These are phyloP conservation scores for Oxygymnocypris stewartii DNA, from an alignment of 2,113 vertebrate genomes.

Conservation along the genomic window DNA sequence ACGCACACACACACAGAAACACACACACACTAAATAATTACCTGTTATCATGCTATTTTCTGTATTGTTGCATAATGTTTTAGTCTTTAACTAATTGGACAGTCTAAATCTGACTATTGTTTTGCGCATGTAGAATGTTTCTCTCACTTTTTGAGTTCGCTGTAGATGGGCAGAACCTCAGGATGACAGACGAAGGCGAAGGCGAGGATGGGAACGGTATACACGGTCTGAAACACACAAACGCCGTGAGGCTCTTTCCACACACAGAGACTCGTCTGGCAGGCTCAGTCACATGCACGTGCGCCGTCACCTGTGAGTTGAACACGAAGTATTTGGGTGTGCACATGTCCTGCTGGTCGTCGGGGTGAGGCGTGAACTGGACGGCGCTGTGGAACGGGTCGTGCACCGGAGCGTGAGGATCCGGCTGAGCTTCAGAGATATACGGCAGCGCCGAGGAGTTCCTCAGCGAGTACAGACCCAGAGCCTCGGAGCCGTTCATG, in stretches of 20 bases:
- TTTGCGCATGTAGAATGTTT: not conserved
- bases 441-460: conserved; percentile 83
- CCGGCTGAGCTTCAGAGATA: conserved; percentile 73
- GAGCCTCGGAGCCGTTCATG: conserved; percentile 73
- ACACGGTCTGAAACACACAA: conserved; percentile 85
- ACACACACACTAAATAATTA: no score
- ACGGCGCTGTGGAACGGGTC: conserved; percentile 62
- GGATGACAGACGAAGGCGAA: conserved; percentile 99
- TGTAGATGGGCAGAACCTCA: conserved; percentile 97
- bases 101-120: not conserved
- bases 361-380: conserved; percentile 73
- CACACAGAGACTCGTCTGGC: not conserved
- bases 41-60: no score
- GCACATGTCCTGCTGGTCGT: conserved; percentile 79
- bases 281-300: not conserved
- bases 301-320: conserved; percentile 86
- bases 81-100: no score
- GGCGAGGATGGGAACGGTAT: conserved; percentile 95
- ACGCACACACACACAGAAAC: no score
- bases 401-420: conserved; percentile 59
- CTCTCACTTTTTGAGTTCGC: conserved; percentile 95
- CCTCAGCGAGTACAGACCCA: conserved; percentile 64
- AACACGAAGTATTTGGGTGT: conserved; percentile 92
- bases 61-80: no score
- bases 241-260: not conserved